Conservation (phyloP, 1,140 invertebrate genomes). For the Leptinotarsa undecemlineata region DNA sequence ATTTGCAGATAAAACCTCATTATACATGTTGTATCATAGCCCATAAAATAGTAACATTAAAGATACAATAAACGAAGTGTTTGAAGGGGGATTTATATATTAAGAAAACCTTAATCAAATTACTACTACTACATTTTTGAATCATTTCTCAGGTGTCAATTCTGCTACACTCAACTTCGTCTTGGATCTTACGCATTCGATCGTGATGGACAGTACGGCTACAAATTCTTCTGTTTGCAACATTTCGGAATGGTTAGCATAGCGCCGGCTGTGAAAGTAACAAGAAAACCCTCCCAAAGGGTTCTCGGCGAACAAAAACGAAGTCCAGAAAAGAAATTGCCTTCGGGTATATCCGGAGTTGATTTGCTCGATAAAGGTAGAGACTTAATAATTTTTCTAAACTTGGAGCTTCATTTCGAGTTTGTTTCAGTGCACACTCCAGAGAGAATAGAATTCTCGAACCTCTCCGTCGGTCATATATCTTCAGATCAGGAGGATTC, state of each 20-base stretch:
- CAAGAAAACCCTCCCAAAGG: slow-evolving; percentile 41
- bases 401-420: no score
- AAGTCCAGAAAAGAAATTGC: slow-evolving; percentile 49
- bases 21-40: no score
- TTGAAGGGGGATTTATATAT: no score
- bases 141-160: slow-evolving; percentile 64
- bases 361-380: slow-evolving; percentile 65
- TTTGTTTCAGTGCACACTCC: slow-evolving; percentile 65
- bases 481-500: slow-evolving; percentile 72
- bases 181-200: slow-evolving; percentile 78
- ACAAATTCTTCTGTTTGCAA: slow-evolving; percentile 80
- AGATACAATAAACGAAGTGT: no score
- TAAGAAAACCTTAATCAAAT: no score
- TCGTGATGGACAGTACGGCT: slow-evolving; percentile 71
- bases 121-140: background rate
- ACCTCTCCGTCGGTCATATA: slow-evolving; percentile 64
- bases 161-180: slow-evolving; percentile 70
- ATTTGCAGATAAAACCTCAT: no score
- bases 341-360: slow-evolving; percentile 59
- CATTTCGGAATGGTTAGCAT: slow-evolving; percentile 70
- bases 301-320: background rate
- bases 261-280: slow-evolving; percentile 36
- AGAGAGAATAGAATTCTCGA: slow-evolving; percentile 82
- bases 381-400: background rate
- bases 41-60: no score